Base-by-base conservation (phyloP, 2,888 invertebrate species). In the Griposia aprilina region DNA sequence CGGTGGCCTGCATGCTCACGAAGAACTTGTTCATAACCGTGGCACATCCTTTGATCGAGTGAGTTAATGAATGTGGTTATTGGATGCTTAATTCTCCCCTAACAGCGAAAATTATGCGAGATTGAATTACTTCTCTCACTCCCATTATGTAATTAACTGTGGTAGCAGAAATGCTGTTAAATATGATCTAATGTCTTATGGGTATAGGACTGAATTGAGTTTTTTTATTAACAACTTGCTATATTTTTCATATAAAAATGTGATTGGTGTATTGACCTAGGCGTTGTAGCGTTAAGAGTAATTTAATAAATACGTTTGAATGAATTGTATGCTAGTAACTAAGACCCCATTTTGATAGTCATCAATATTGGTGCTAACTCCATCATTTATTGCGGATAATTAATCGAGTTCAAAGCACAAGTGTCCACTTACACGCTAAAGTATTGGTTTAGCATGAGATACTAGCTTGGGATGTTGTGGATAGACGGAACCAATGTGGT, bases 11-110 rank as follows among this genome's bases (percentile, higher is more conserved):
- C 7, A 83, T 96, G 26, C 76, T 96, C 15, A 91, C 93, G 0
- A 92, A 85, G 60, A 94, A 93, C 82, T n/a, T 94, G 10, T 86
- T 95, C 48, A n/a, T 96, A 17, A 91, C 95, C 0, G 93, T 94
- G 1, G 96, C 96, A 0, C 94, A 96, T 84, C 95, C 96, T 45
- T 71, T 96, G 36, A 55, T 87, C 52, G 79, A 90, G 96, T 96
- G 86, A 91, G 92, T 88, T 73, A 50, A 80, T 81, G 10, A 81
- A 78, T 81, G 20, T 66, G 30, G 75, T 80, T 80, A 74, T 30
- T 65, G 65, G 45, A 10, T 13, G 41, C 59, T 65, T 59, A n/a
- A 69, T 74, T 55, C 45, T 65, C 55, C 30, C 63, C 50, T 60
- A 57, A 72, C 57, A 69, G 65, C 52, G 15, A 63, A 78, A 55